These are phyloP conservation scores for Asteroscopus sphinx DNA, from an alignment of 2,888 invertebrate species.

Conservation along the genomic window DNA sequence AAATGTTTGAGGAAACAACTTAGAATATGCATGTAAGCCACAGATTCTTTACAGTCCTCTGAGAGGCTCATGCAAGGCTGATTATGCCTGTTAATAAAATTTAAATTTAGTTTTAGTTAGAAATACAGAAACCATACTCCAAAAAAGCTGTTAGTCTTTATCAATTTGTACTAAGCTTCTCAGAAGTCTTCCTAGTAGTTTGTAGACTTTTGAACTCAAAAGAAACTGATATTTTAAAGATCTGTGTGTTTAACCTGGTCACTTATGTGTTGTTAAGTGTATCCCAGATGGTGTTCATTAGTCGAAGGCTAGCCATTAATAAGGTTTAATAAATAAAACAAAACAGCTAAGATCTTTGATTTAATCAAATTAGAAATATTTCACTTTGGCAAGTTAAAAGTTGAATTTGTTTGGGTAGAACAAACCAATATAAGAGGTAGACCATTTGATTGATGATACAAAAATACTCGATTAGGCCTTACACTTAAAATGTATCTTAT, in stretches of 20 bases:
- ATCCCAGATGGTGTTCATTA: neutral
- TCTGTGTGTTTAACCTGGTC: neutral
- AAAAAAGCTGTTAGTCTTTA: too few species aligned
- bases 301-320: too few species aligned
- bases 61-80: neutral
- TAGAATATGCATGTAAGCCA: too few species aligned
- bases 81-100: too few species aligned
- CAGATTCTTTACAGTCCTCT: neutral
- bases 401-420: constrained; percentile 15
- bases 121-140: too few species aligned
- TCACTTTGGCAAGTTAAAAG: constrained; percentile 31
- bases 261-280: neutral
- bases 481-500: constrained; percentile 14
- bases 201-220: too few species aligned
- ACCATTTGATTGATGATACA: constrained; percentile 5
- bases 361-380: constrained; percentile 37
- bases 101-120: too few species aligned
- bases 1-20: too few species aligned
- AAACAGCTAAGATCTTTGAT: constrained; percentile 25
- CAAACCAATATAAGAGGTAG: constrained; percentile 28
- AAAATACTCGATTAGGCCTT: constrained; percentile 40
- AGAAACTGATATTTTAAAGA: too few species aligned
- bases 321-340: neutral
- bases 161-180: too few species aligned
- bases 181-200: too few species aligned